These are phyloP conservation scores for Tenthredo distinguenda DNA, from an alignment of 2,888 invertebrate species.

Conservation along the genomic window DNA sequence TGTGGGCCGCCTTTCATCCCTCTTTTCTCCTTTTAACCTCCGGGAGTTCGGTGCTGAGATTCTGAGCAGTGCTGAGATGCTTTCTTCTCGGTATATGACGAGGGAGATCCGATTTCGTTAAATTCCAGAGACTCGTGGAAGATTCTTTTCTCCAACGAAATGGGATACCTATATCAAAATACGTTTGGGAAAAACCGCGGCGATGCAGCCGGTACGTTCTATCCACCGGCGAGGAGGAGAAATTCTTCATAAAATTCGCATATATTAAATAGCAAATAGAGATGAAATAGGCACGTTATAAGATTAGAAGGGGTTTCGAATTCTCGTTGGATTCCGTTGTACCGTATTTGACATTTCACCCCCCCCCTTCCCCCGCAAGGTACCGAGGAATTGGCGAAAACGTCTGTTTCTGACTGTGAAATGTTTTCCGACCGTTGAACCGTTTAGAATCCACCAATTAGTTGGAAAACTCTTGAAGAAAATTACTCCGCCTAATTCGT, in stretches of 20 bases:
- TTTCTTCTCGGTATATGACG: slow-evolving; percentile 1
- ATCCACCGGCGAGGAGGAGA: background rate
- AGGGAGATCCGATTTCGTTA: slow-evolving; percentile 43
- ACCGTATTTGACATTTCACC: background rate
- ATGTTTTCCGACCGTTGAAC: background rate
- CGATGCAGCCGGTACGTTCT: too few relatives aligned
- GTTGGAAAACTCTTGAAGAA: background rate
- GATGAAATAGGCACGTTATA: background rate
- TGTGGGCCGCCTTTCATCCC: background rate
- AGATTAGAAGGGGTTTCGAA: background rate
- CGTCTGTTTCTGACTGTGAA: background rate
- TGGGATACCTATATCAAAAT: slow-evolving; percentile 28
- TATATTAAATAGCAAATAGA: background rate
- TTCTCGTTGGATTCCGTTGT: background rate
- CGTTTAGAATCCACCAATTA: slow-evolving; percentile 13
- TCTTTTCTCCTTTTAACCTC: background rate
- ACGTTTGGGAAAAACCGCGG: background rate
- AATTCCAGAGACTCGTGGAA: slow-evolving; percentile 12
- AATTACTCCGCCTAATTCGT: slow-evolving; percentile 12
- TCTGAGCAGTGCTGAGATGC: background rate
- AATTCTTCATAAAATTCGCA: background rate
- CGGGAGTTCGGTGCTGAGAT: background rate
- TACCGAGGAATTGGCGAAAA: background rate
- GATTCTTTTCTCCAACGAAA: slow-evolving; percentile 31
- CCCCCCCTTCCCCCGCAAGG: background rate